These are phyloP conservation scores for Leptopilina syphax DNA, from an alignment of 2,888 invertebrate genomes.

Conservation along the genomic window DNA sequence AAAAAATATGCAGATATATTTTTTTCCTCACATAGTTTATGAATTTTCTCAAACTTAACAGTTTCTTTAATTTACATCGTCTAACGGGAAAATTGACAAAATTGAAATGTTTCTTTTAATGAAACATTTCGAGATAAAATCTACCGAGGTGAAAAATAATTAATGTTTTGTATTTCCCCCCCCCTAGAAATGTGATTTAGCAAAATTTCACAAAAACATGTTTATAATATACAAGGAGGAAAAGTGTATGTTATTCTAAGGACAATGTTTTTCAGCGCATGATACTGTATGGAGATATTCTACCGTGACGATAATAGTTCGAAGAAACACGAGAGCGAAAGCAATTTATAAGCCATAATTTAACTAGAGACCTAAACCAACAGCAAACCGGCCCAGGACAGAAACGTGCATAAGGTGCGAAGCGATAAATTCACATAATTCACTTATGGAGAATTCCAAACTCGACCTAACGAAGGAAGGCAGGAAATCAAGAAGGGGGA, in stretches of 20 bases:
- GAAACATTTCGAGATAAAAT: neutral
- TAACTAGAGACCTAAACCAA: conserved; percentile 61
- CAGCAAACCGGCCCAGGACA: conserved; percentile 59
- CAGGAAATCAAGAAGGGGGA: conserved; percentile 42
- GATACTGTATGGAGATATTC: conserved; percentile 35
- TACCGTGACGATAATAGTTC: conserved; percentile 38
- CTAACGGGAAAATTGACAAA: neutral
- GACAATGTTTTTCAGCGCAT: conserved; percentile 10
- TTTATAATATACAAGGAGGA: neutral
- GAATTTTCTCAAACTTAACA: no score
- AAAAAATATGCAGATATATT: no score
- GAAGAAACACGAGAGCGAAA: conserved; percentile 50
- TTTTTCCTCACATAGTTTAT: no score
- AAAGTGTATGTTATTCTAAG: conserved; percentile 12
- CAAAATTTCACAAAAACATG: neutral
- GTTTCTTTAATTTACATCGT: no score
- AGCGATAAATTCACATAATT: conserved; percentile 70
- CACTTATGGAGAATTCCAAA: conserved; percentile 59
- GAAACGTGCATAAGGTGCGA: conserved; percentile 60
- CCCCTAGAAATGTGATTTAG: neutral
- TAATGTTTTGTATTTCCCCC: neutral
- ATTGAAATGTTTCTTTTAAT: neutral
- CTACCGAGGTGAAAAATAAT: neutral
- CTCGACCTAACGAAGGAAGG: conserved; percentile 42
- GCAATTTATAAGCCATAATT: conserved; percentile 58